Evolutionary conservation across 2,888 invertebrate genomes (phyloP), one percentile per base, ranked within the genome.

Genomic region (Stratiomys singularior): DNA sequence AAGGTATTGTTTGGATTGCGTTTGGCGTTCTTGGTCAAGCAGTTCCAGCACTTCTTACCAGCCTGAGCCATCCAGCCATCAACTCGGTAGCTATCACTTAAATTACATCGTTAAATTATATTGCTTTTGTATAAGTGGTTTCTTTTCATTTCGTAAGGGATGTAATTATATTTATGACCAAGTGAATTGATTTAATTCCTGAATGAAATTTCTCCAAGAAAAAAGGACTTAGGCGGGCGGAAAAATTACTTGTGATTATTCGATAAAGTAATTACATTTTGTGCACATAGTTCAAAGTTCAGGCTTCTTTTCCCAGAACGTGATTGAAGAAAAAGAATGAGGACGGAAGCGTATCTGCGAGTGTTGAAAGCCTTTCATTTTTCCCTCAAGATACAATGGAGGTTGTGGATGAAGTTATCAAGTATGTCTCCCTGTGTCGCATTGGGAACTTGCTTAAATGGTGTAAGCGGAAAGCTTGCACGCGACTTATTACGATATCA

Each of bases 71-170:
- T 5, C 37, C 37, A 37, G 37, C 9, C 37, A 5, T 3, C 37
- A 3, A 37, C 37, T 9, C 37, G 9, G 37, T 9, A 52, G 52
- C 52, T 52, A 52, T 52, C 52, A 52, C 52, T 52, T 52, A 52
- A 52, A 52, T 52, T 52, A 52, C 18, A 52, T 52, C 52, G 52
- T 52, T 52, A n/a, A n/a, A 52, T 52, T 52, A 52, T 13, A 52
- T 52, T 52, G 52, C 52, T 52, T 52, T 52, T 18, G n/a, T 52
- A 52, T 52, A 52, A n/a, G 18, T 52, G 52, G 15, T 52, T 52
- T 52, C 52, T n/a, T 52, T 52, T 52, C 52, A 13, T n/a, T 18
- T 52, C 52, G 15, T 52, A 13, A 52, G 52, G 52, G n/a, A 52
- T 52, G 52, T 52, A 52, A 52, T 52, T 52, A 52, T 37, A 37